Percentiles rank a stretch among this genome's conserved stretches.
These are phyloP conservation scores for Echinarachnius parma DNA, from an alignment of 53 echinoderm and acorn worm genomes.

Conservation along the genomic window DNA sequence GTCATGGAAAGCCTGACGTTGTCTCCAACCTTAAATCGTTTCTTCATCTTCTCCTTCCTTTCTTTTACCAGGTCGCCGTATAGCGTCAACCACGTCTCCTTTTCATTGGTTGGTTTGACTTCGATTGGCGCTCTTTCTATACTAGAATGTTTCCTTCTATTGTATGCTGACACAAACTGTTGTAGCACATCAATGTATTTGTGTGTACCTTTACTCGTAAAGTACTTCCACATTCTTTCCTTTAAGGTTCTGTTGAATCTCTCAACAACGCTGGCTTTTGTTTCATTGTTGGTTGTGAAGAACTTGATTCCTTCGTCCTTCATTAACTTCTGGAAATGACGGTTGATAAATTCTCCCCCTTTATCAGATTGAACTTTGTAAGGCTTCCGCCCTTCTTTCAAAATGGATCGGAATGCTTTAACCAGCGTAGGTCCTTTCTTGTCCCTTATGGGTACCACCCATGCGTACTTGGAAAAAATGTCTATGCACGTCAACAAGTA, in stretches of 20 bases:
- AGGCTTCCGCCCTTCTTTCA: slow-evolving; percentile 40
- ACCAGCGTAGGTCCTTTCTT: slow-evolving; percentile 51
- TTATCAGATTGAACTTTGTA: slow-evolving; percentile 52
- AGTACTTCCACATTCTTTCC: slow-evolving; percentile 46
- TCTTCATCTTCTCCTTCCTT: neutral
- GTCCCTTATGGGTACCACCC: slow-evolving; percentile 51
- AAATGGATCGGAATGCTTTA: slow-evolving; percentile 36
- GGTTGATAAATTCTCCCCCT: slow-evolving; percentile 61
- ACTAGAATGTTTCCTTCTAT: slow-evolving; percentile 42
- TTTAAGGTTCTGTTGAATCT: slow-evolving; percentile 49
- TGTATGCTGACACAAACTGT: slow-evolving; percentile 57
- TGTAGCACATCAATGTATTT: slow-evolving; percentile 47
- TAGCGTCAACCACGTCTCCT: slow-evolving; percentile 43
- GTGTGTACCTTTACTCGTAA: slow-evolving; percentile 34
- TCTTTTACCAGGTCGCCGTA: slow-evolving; percentile 15
- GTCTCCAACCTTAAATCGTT: slow-evolving; percentile 45
- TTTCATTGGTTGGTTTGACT: slow-evolving; percentile 42
- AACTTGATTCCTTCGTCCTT: slow-evolving; percentile 39
- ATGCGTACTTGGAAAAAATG: slow-evolving; percentile 57
- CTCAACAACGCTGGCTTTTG: slow-evolving; percentile 49
- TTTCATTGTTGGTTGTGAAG: slow-evolving; percentile 56
- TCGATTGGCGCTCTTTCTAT: slow-evolving; percentile 47
- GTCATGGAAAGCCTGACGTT: slow-evolving; percentile 49
- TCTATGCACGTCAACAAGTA: slow-evolving; percentile 59
- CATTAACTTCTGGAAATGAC: slow-evolving; percentile 12